These are phyloP conservation scores for Limnephilus lunatus DNA, from an alignment of 2,888 invertebrate genomes.

Conservation along the genomic window DNA sequence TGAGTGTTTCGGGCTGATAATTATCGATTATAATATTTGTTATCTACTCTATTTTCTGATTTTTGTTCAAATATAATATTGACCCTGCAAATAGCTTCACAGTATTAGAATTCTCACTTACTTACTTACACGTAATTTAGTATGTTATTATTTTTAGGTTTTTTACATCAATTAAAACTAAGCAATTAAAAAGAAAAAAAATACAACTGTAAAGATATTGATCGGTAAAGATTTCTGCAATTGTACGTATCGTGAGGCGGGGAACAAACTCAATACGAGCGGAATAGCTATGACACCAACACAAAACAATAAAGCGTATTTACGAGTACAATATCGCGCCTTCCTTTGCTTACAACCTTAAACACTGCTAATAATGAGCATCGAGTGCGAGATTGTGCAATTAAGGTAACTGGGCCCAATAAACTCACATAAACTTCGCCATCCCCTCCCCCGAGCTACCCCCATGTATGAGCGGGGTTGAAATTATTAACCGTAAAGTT, in stretches of 20 bases:
- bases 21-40: too few species aligned
- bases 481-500: conserved; percentile 56
- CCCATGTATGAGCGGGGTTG: background rate
- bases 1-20: too few species aligned
- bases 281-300: background rate
- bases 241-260: background rate
- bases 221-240: background rate
- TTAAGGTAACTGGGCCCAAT: conserved; percentile 30
- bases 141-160: too few species aligned
- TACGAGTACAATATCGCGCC: background rate
- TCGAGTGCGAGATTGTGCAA: conserved; percentile 9
- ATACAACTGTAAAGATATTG: background rate
- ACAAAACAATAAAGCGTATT: background rate
- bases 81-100: too few species aligned
- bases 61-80: too few species aligned
- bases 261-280: background rate
- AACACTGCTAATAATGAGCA: conserved; percentile 19
- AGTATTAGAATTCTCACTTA: too few species aligned
- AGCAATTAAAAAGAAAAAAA: background rate
- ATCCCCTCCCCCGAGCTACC: background rate
- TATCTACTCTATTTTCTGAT: too few species aligned
- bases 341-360: background rate
- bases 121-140: too few species aligned
- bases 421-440: conserved; percentile 15
- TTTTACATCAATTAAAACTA: background rate